phyloP scores from a whole-genome alignment of 2,113 vertebrate genomes.

The Corythornis madagascariensis region DNA sequence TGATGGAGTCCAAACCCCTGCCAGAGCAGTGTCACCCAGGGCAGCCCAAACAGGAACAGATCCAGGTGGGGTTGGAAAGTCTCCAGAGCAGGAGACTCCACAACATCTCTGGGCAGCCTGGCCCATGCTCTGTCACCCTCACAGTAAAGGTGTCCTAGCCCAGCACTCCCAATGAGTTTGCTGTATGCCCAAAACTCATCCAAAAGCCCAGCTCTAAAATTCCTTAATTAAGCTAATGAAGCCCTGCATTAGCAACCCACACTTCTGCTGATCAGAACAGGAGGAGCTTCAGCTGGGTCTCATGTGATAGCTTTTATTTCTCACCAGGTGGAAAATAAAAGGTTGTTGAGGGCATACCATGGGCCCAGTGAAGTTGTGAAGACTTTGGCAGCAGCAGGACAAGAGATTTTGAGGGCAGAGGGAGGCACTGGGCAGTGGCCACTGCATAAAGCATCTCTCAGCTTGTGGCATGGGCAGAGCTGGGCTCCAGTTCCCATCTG shows the following conservation, averaged over 20 bases:
- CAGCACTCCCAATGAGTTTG: neutral
- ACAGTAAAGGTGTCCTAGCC: neutral
- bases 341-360: neutral
- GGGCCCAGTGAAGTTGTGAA: neutral
- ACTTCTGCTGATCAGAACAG: rapidly evolving
- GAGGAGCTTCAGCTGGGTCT: neutral
- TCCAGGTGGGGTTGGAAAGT: too few species aligned
- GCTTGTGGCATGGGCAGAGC: neutral
- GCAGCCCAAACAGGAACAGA: too few species aligned
- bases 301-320: neutral
- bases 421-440: neutral
- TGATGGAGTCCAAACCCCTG: too few species aligned
- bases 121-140: too few species aligned
- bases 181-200: neutral
- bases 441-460: neutral
- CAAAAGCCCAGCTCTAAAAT: neutral
- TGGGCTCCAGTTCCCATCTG: neutral
- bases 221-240: neutral
- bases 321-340: rapidly evolving
- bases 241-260: neutral
- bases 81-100: too few species aligned
- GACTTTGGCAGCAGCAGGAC: neutral
- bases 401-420: neutral
- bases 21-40: too few species aligned
- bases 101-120: too few species aligned